Conservation (phyloP, 2,888 invertebrate species). For the Tenthredo notha region DNA sequence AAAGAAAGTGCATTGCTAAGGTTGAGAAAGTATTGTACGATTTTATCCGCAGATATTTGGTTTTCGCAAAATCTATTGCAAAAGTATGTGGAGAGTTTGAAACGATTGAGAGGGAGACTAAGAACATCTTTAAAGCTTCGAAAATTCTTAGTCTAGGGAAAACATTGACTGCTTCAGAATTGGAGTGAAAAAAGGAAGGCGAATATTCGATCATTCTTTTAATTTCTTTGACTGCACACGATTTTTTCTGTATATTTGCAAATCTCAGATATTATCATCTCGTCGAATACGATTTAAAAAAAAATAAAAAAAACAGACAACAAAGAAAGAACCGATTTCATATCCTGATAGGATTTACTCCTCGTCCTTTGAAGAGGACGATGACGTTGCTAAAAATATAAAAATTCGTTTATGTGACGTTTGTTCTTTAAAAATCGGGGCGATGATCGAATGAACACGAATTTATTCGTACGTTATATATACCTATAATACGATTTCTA, state of each 20-base stretch:
- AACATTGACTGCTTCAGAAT: not conserved
- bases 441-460: not conserved
- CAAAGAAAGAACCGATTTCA: not conserved
- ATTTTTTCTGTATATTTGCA: not conserved
- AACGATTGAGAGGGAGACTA: too few species aligned
- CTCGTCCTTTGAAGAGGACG: not conserved
- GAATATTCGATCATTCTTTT: not conserved
- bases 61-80: not conserved
- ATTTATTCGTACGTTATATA: not conserved
- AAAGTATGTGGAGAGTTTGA: not conserved
- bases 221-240: not conserved
- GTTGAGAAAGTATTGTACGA: not conserved
- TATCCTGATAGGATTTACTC: not conserved
- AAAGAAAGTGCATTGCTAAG: constrained; percentile 4
- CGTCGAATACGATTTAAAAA: not conserved
- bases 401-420: not conserved
- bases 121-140: not conserved
- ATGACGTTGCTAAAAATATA: constrained; percentile 1
- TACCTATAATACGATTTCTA: constrained; percentile 12
- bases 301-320: not conserved
- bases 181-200: not conserved
- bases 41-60: not conserved
- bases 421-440: not conserved
- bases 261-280: not conserved
- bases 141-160: not conserved